These are phyloP conservation scores for Cynoglossus semilaevis DNA, from an alignment of 2,113 vertebrate genomes.

Conservation along the genomic window DNA sequence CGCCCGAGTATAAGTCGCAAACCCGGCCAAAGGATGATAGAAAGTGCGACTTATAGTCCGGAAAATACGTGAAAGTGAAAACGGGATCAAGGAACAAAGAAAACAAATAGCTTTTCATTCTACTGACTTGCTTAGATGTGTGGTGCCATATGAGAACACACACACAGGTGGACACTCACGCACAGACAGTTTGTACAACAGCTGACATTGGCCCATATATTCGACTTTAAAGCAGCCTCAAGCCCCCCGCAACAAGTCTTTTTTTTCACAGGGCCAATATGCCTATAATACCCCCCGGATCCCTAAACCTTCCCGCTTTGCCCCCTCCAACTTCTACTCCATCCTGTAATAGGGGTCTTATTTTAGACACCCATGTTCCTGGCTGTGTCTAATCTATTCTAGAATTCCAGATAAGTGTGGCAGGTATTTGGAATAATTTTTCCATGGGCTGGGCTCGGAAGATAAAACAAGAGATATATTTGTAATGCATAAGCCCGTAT, in stretches of 20 bases:
- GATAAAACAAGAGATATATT: conserved; percentile 79
- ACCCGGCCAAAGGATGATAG: no score
- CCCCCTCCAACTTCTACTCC: conserved; percentile 69
- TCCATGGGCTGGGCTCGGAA: conserved; percentile 75
- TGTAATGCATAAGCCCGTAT: conserved; percentile 71
- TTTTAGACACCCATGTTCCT: conserved; percentile 78
- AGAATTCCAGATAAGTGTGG: conserved; percentile 75
- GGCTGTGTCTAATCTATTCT: conserved; percentile 74
- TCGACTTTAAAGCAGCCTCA: conserved; percentile 66
- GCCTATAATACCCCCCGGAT: conserved; percentile 71
- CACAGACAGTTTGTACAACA: conserved; percentile 59
- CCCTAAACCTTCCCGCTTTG: conserved; percentile 65
- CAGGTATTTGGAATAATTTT: conserved; percentile 81
- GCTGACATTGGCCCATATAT: conserved; percentile 67
- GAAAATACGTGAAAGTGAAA: no score
- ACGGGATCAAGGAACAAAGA: no score
- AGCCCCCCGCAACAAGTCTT: conserved; percentile 69
- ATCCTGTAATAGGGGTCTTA: conserved; percentile 75
- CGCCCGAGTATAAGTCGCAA: no score
- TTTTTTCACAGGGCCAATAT: conserved; percentile 67
- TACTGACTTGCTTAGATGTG: conserved; percentile 48
- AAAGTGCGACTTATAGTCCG: no score
- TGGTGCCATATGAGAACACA: conserved; percentile 45
- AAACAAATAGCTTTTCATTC: conserved; percentile 26
- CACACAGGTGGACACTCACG: conserved; percentile 41